Evolutionary conservation across 1,140 invertebrate species (phyloP).

Genomic region (Pollicipes pollicipes): DNA sequence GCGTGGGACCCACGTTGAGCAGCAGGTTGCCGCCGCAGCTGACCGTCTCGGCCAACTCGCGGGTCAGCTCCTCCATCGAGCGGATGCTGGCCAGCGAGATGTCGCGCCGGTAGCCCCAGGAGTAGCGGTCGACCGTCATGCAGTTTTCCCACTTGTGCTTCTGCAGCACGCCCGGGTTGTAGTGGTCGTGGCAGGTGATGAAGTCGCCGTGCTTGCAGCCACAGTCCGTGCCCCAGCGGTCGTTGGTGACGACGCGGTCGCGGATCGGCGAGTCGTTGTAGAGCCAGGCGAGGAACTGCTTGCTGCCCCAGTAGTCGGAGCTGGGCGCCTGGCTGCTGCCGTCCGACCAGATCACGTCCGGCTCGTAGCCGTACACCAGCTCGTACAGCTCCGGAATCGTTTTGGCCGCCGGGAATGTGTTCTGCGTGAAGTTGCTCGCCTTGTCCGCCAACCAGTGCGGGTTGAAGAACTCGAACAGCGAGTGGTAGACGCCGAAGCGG

Average conservation of each 20-base stretch:
- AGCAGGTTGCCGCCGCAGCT: slow-evolving; percentile 76
- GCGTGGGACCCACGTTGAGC: slow-evolving; percentile 78
- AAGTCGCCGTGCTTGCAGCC: slow-evolving; percentile 75
- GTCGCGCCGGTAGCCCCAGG: slow-evolving; percentile 73
- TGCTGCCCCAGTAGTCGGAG: slow-evolving; percentile 45
- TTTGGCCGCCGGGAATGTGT: slow-evolving; percentile 23
- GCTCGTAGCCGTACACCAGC: slow-evolving; percentile 51
- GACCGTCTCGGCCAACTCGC: slow-evolving; percentile 27
- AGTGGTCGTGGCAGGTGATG: slow-evolving; percentile 59
- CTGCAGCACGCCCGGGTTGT: slow-evolving; percentile 44
- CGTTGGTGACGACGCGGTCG: slow-evolving; percentile 69
- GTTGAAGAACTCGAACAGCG: slow-evolving; percentile 80
- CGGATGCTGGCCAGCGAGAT: slow-evolving; percentile 40
- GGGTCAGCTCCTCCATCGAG: background rate
- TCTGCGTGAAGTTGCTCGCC: slow-evolving; percentile 41
- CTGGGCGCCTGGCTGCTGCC: slow-evolving; percentile 35
- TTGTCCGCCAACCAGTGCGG: slow-evolving; percentile 62
- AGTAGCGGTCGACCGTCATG: slow-evolving; percentile 73
- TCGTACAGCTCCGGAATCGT: slow-evolving; percentile 35
- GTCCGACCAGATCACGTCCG: slow-evolving; percentile 77
- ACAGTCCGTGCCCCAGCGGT: slow-evolving; percentile 58
- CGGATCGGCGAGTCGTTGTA: slow-evolving; percentile 88
- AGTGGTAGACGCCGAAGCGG: slow-evolving; percentile 74
- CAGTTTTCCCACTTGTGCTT: slow-evolving; percentile 78
- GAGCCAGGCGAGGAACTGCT: slow-evolving; percentile 60